phyloP scores from a whole-genome alignment of 2,888 invertebrate species.

The Tenthredo livida region DNA sequence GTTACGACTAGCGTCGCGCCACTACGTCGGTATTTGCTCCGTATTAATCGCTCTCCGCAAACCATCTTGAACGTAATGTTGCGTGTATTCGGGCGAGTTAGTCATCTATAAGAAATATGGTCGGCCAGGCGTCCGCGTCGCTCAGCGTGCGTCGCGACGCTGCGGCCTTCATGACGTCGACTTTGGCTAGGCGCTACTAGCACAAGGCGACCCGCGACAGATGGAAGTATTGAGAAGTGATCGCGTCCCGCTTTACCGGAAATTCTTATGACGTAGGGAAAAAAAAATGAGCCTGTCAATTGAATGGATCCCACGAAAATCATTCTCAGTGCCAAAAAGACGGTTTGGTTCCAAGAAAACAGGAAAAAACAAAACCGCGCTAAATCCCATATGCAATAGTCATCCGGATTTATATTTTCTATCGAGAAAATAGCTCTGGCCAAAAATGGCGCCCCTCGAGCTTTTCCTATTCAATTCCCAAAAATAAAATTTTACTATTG shows the following conservation, averaged over 20 bases:
- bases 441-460: background rate
- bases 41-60: slow-evolving; percentile 16
- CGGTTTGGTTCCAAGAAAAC: slow-evolving; percentile 13
- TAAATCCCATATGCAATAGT: slow-evolving; percentile 27
- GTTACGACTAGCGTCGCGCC: slow-evolving; percentile 20
- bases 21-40: slow-evolving; percentile 20
- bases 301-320: slow-evolving; percentile 26
- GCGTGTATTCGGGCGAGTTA: slow-evolving; percentile 35
- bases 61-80: slow-evolving; percentile 4
- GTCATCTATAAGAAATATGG: slow-evolving; percentile 40
- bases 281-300: slow-evolving; percentile 22
- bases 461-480: background rate
- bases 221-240: background rate
- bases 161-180: slow-evolving; percentile 42
- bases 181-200: background rate
- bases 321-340: slow-evolving; percentile 13
- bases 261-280: slow-evolving; percentile 22
- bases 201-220: background rate
- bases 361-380: slow-evolving; percentile 19
- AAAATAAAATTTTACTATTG: background rate
- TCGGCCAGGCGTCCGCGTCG: slow-evolving; percentile 33
- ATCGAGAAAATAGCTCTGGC: background rate
- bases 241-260: slow-evolving; percentile 26
- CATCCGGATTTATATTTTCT: background rate
- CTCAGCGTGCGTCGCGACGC: slow-evolving; percentile 1